Percentiles rank a stretch among this genome's conserved stretches.
These are phyloP conservation scores for Graphium colonna DNA, from an alignment of 2,888 invertebrate genomes.

Conservation along the genomic window DNA sequence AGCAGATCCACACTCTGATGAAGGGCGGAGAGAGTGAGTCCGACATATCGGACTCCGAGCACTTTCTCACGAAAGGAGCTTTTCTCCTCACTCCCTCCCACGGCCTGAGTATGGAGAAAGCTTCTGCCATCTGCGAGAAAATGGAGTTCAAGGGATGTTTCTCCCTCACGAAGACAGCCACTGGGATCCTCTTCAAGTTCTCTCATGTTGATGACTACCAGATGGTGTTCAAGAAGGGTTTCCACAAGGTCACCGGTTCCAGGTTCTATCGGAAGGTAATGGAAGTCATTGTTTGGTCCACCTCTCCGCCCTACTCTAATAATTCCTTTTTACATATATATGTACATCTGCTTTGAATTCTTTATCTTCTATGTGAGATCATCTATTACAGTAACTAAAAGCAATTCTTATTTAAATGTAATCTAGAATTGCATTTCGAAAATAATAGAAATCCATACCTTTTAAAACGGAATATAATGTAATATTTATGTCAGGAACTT, in stretches of 20 bases:
- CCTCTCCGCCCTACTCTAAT: conserved; percentile 46
- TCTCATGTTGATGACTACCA: conserved; percentile 92
- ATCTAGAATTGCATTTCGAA: no score
- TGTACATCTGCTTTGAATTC: no score
- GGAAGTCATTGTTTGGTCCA: conserved; percentile 23
- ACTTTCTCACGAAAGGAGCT: conserved; percentile 90
- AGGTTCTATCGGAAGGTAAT: conserved; percentile 91
- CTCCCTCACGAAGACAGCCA: conserved; percentile 92
- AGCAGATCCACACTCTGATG: conserved; percentile 78
- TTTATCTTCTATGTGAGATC: no score
- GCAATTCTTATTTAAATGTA: no score
- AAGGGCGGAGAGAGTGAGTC: conserved; percentile 89
- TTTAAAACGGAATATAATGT: no score
- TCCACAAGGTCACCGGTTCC: conserved; percentile 92
- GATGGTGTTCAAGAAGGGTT: conserved; percentile 91
- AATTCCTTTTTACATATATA: no score
- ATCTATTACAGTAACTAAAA: no score
- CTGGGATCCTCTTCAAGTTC: conserved; percentile 93
- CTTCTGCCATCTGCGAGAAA: conserved; percentile 91
- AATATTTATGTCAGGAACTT: no score
- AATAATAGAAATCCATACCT: no score
- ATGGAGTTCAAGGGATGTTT: conserved; percentile 93
- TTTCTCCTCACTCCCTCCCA: conserved; percentile 92
- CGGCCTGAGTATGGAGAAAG: conserved; percentile 92
- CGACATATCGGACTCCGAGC: conserved; percentile 86